These are phyloP conservation scores for Turritopsis dohrnii DNA, from an alignment of 30 jellyfish, hydroid and myxozoan species.

Conservation along the genomic window DNA sequence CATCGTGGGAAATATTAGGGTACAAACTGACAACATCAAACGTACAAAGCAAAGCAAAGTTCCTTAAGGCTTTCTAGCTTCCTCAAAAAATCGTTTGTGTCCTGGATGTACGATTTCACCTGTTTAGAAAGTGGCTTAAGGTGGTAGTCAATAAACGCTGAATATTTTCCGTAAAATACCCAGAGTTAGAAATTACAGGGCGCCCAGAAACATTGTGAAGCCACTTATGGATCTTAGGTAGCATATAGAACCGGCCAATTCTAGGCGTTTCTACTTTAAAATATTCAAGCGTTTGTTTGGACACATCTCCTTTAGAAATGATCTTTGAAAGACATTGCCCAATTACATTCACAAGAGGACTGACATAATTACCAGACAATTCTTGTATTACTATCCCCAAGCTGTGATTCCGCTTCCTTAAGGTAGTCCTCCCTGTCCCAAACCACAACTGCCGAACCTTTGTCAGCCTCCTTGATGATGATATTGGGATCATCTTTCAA, in stretches of 20 bases:
- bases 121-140: conserved; percentile 15
- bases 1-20: conserved; percentile 23
- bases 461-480: neutral
- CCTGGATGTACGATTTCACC: neutral
- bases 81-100: neutral
- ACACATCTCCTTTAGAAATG: neutral
- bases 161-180: conserved; percentile 16
- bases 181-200: conserved; percentile 35
- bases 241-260: conserved; percentile 20
- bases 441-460: conserved; percentile 14
- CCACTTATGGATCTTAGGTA: conserved; percentile 31
- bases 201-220: conserved; percentile 12
- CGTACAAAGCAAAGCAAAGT: conserved; percentile 22
- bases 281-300: neutral
- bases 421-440: conserved; percentile 18
- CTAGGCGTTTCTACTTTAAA: conserved; percentile 14
- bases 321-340: neutral
- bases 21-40: conserved; percentile 29
- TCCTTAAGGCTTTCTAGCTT: neutral
- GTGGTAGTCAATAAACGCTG: conserved; percentile 29
- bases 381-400: neutral
- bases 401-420: neutral
- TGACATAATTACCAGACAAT: neutral
- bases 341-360: neutral
- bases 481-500: neutral